Base-by-base conservation (phyloP, 2,797 vertebrate species). In the Phrynocephalus vlangalii region DNA sequence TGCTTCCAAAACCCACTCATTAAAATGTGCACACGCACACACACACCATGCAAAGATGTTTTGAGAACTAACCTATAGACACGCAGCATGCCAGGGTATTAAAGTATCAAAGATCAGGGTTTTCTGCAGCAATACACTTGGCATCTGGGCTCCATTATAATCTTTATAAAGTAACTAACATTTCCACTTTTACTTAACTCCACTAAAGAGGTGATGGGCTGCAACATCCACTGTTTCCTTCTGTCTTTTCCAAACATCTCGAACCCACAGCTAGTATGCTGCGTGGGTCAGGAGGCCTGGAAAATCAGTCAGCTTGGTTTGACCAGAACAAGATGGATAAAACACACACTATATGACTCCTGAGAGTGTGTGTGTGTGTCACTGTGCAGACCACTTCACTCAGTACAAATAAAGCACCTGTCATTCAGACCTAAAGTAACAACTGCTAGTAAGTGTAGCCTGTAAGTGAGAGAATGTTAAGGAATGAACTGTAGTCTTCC, bases 1-100 rank as follows among this genome's bases (percentile, higher is more conserved):
- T 24, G 2, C 68, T 91, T 96, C 92, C 95, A 95, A 87, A 90
- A 94, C 77, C 88, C 81, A 79, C 75, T 93, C 91, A 92, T 84
- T 91, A 91, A 88, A 94, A 71, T 86, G 86, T 84, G 91, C 85
- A 73, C 0, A 1, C 83, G 30, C 88, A 84, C 90, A 79, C 88
- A 85, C 85, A 89, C 56, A 87, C 67, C 38, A 44, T 90, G 94
- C 94, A 95, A 71, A 90, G 88, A n/a, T 80, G 83, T 48, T 85
- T 93, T 87, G 30, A 88, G 71, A 82, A 60, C 83, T 88, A 79
- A 8, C 90, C 91, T 52, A 56, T 0, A 50, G 15, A 63, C 26
- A 2, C 72, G 86, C 28, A 67, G 87, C 77, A 76, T 79, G 76
- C 89, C 91, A 86, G 83, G 3, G 83, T 50, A 86, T 79, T 82